phyloP scores from a whole-genome alignment of 1,140 invertebrate species.

The Sinella curviseta region DNA sequence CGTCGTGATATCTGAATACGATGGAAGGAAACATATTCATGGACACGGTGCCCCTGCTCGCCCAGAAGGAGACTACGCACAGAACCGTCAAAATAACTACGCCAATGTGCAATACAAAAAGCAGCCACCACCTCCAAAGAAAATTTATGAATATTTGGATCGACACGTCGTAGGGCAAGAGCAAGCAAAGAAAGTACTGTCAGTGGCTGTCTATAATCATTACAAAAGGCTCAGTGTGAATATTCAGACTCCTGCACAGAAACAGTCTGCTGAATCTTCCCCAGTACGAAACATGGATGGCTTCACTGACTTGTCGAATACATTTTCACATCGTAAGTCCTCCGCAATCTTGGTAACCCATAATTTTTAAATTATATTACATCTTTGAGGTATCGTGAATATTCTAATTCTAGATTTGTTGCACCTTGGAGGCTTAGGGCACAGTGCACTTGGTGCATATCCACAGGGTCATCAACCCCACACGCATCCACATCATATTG shows the following conservation, averaged over 20 bases:
- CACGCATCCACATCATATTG: constrained; percentile 38
- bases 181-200: constrained; percentile 95
- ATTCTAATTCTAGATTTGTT: constrained; percentile 68
- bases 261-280: constrained; percentile 34
- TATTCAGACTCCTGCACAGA: constrained; percentile 62
- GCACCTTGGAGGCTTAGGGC: constrained; percentile 77
- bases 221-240: constrained; percentile 98
- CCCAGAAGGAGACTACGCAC: constrained; percentile 1
- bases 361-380: background rate
- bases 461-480: constrained; percentile 49
- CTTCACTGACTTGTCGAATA: constrained; percentile 43
- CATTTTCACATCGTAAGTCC: constrained; percentile 44
- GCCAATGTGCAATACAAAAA: constrained; percentile 67
- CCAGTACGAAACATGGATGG: constrained; percentile 48
- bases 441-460: constrained; percentile 57
- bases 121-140: constrained; percentile 89
- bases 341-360: background rate
- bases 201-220: constrained; percentile 98
- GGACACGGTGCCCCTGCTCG: constrained; percentile 28
- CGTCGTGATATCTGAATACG: constrained; percentile 90
- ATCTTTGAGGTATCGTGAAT: constrained; percentile 20
- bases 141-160: constrained; percentile 55
- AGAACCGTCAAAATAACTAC: constrained; percentile 62
- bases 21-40: constrained; percentile 57
- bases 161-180: constrained; percentile 85